Conservation (phyloP, 2,797 vertebrate species). For the Premnoplex brunnescens region DNA sequence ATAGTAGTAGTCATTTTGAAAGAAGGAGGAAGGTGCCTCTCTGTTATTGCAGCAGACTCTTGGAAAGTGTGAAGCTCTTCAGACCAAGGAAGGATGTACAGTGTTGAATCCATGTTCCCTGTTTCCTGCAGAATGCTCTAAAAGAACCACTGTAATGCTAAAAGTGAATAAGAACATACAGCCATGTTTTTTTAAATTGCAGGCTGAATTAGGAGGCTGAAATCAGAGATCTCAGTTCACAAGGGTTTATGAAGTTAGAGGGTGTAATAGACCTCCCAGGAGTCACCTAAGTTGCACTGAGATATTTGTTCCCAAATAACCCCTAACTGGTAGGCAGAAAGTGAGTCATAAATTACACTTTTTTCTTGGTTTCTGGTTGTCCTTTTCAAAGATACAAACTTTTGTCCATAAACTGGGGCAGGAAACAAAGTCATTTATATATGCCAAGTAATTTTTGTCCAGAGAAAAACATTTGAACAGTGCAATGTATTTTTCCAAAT, state of each 20-base stretch:
- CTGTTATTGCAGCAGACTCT: neutral
- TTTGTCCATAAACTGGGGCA: neutral
- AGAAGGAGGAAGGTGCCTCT: neutral
- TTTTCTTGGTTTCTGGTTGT: neutral
- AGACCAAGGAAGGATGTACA: neutral
- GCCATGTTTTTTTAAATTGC: neutral
- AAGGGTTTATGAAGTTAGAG: neutral
- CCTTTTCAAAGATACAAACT: neutral
- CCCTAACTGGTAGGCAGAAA: neutral
- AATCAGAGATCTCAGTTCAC: neutral
- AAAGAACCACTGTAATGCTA: neutral
- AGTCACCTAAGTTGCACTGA: neutral
- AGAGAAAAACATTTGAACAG: neutral
- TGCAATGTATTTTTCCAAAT: neutral
- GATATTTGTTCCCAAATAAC: neutral
- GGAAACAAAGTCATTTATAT: neutral
- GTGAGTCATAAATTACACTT: neutral
- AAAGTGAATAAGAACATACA: neutral
- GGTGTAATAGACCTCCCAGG: neutral
- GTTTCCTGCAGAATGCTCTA: neutral
- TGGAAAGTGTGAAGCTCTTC: neutral
- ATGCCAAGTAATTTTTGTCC: neutral
- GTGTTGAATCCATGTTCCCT: neutral
- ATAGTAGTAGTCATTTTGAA: neutral
- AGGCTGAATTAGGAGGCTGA: neutral